These are phyloP conservation scores for Xestobium rufovillosum DNA, from an alignment of 2,888 invertebrate species.

Conservation along the genomic window DNA sequence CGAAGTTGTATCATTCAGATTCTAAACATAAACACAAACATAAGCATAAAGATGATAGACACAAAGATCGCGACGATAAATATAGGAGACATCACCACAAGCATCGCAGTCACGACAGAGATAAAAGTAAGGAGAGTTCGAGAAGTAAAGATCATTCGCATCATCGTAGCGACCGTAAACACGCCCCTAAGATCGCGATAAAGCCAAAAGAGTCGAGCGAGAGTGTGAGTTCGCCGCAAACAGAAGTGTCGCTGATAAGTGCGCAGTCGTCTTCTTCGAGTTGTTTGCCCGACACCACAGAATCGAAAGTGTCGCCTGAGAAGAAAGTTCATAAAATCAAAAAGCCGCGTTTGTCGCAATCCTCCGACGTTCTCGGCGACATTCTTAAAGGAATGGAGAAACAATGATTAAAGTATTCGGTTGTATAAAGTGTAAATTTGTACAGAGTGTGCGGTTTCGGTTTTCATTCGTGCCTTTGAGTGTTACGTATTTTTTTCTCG, in stretches of 20 bases:
- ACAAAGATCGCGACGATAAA: constrained; percentile 25
- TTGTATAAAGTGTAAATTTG: constrained; percentile 1
- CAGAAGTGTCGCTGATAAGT: constrained; percentile 15
- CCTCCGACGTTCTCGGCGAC: constrained; percentile 40
- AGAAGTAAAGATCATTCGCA: constrained; percentile 23
- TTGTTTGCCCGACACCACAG: constrained; percentile 7
- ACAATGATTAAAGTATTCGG: constrained; percentile 1
- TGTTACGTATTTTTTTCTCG: no score
- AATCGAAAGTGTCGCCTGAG: no score
- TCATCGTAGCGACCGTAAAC: constrained; percentile 16
- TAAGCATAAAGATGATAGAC: constrained; percentile 19
- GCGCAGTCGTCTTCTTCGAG: constrained; percentile 3
- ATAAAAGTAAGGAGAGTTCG: constrained; percentile 26
- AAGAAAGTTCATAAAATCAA: constrained; percentile 31
- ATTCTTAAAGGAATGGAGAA: constrained; percentile 41
- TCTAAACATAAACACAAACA: constrained; percentile 25
- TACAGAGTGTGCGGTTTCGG: no score
- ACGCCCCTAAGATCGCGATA: constrained; percentile 16
- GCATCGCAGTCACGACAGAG: constrained; percentile 24
- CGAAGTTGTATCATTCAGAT: constrained; percentile 14
- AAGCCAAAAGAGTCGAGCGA: constrained; percentile 18
- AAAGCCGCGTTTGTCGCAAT: constrained; percentile 31
- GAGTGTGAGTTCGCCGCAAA: constrained; percentile 16
- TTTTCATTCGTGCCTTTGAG: no score
- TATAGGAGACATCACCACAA: constrained; percentile 21